Conservation (phyloP, 2,888 invertebrate species). For the Endotricha flammealis region DNA sequence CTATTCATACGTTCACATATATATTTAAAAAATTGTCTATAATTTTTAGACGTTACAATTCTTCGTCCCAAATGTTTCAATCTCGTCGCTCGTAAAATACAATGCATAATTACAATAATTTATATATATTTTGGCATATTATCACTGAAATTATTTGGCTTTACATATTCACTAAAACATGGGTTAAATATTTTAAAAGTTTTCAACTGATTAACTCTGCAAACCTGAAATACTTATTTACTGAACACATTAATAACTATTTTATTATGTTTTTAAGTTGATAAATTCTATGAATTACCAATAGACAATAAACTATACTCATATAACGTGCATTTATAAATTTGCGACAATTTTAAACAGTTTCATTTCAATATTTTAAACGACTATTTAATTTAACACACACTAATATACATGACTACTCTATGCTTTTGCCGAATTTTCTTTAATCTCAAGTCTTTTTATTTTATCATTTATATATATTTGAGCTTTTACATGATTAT, state of each 20-base stretch:
- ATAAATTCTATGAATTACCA: conserved; percentile 46
- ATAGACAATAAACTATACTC: conserved; percentile 36
- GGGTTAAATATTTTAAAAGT: neutral
- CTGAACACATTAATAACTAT: conserved; percentile 64
- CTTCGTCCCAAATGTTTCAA: conserved; percentile 8
- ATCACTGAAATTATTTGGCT: conserved; percentile 6
- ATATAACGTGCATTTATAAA: conserved; percentile 50
- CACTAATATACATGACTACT: conserved; percentile 56
- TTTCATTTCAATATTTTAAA: conserved; percentile 27
- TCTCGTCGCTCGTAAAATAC: conserved; percentile 1
- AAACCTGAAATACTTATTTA: conserved; percentile 33
- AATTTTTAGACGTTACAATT: conserved; percentile 15
- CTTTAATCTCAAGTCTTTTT: conserved; percentile 70
- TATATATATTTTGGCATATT: conserved; percentile 11
- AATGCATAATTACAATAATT: conserved; percentile 8
- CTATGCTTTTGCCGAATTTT: conserved; percentile 60
- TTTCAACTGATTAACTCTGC: conserved; percentile 5
- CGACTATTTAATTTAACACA: conserved; percentile 45
- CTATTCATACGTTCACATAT: conserved; percentile 67
- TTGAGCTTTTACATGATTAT: conserved; percentile 70
- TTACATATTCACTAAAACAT: neutral
- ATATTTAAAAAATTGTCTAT: conserved; percentile 43
- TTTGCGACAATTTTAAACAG: conserved; percentile 31
- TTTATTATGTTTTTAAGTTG: conserved; percentile 32
- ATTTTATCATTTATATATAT: conserved; percentile 62